These are phyloP conservation scores for Alviniconcha marisindica DNA, from an alignment of 1,140 invertebrate species.

Conservation along the genomic window DNA sequence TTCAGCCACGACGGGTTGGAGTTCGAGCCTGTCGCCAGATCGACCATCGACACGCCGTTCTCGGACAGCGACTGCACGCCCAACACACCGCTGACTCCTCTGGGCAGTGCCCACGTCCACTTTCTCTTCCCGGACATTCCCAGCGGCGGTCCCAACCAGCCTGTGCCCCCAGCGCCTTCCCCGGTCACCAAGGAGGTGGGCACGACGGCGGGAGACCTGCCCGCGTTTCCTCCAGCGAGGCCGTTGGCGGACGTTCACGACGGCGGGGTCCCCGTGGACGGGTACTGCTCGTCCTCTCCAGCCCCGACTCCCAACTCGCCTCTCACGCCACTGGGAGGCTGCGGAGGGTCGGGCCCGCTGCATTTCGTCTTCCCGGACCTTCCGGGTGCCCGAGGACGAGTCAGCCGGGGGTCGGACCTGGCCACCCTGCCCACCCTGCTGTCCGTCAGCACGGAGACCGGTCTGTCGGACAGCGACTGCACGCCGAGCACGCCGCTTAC, in stretches of 20 bases:
- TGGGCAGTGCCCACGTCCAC: conserved; percentile 14
- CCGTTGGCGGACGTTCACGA: neutral
- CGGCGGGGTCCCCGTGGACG: neutral
- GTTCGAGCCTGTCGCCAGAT: conserved; percentile 33
- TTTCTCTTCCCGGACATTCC: conserved; percentile 33
- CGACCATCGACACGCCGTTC: conserved; percentile 37
- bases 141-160: neutral
- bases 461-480: conserved; percentile 37
- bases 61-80: conserved; percentile 43
- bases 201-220: neutral
- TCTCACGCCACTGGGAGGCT: neutral
- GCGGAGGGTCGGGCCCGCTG: neutral
- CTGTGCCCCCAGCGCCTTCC: neutral
- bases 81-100: conserved; percentile 34
- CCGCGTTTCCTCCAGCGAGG: neutral
- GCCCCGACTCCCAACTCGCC: conserved; percentile 5
- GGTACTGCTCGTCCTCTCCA: neutral
- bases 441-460: conserved; percentile 28
- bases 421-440: neutral
- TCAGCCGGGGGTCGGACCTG: conserved; percentile 6
- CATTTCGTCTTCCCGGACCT: conserved; percentile 36
- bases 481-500: conserved; percentile 40
- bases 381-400: conserved; percentile 5
- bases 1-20: conserved; percentile 14
- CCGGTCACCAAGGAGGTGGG: neutral